These are phyloP conservation scores for Araneus ventricosus DNA, from an alignment of 1,140 invertebrate species.

Conservation along the genomic window DNA sequence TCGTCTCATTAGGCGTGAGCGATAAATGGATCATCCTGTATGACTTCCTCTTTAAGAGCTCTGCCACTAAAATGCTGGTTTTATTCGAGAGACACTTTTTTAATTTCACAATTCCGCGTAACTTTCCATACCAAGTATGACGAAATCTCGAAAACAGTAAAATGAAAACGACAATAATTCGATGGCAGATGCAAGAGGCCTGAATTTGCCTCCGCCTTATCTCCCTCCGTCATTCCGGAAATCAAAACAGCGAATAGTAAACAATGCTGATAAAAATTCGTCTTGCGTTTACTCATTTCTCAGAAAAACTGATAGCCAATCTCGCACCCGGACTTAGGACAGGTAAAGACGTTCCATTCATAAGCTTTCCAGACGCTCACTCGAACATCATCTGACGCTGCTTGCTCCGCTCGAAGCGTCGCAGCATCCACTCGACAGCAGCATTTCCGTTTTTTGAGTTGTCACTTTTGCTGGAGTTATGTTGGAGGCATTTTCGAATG, in stretches of 20 bases:
- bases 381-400: neutral
- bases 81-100: neutral
- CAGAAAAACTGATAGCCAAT: conserved; percentile 8
- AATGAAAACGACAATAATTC: neutral
- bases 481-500: conserved; percentile 62
- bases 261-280: conserved; percentile 2
- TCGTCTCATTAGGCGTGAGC: neutral
- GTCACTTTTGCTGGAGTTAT: conserved; percentile 4
- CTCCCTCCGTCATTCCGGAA: neutral
- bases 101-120: neutral
- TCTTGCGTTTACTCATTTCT: neutral
- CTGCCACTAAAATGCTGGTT: neutral
- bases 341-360: neutral
- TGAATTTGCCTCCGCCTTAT: neutral
- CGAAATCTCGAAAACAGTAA: neutral
- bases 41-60: neutral
- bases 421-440: no score
- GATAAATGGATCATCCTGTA: conserved; percentile 12
- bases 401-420: no score
- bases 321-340: conserved; percentile 5
- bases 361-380: neutral
- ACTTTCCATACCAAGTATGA: neutral
- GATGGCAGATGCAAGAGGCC: neutral
- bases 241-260: neutral
- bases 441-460: neutral